A percentile compares a stretch with the other conserved stretches of the same genome.
These are phyloP conservation scores for Macrophya alboannulata DNA, from an alignment of 2,888 invertebrate genomes.

Conservation along the genomic window DNA sequence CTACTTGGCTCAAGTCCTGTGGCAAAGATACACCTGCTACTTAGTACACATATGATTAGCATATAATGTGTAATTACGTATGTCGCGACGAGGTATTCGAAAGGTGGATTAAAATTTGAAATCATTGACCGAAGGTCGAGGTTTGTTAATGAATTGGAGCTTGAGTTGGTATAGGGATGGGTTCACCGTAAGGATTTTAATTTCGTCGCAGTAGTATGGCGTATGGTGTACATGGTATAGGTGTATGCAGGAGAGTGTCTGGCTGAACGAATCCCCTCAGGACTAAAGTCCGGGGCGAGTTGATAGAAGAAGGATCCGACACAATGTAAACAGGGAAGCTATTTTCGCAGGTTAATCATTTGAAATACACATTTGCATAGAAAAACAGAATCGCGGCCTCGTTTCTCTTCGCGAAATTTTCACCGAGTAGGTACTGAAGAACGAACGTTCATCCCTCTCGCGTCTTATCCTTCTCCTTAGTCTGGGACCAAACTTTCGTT, in stretches of 20 bases:
- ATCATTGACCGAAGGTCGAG: background rate
- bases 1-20: background rate
- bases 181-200: constrained; percentile 16
- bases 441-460: constrained; percentile 24
- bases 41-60: background rate
- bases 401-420: constrained; percentile 41
- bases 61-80: background rate
- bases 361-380: constrained; percentile 69
- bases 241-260: background rate
- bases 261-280: constrained; percentile 30
- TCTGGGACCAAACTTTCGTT: constrained; percentile 55
- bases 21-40: background rate
- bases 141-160: background rate
- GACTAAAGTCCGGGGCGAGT: constrained; percentile 40
- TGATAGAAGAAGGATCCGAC: constrained; percentile 55
- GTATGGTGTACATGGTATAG: background rate
- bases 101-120: background rate
- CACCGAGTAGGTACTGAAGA: constrained; percentile 35
- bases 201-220: background rate
- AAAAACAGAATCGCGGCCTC: constrained; percentile 63
- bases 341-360: constrained; percentile 69
- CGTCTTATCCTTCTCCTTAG: background rate
- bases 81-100: background rate
- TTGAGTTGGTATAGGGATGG: background rate
- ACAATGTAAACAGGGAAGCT: constrained; percentile 60